phyloP scores from a whole-genome alignment of 2,797 vertebrate genomes.

The Falco novaeseelandiae region DNA sequence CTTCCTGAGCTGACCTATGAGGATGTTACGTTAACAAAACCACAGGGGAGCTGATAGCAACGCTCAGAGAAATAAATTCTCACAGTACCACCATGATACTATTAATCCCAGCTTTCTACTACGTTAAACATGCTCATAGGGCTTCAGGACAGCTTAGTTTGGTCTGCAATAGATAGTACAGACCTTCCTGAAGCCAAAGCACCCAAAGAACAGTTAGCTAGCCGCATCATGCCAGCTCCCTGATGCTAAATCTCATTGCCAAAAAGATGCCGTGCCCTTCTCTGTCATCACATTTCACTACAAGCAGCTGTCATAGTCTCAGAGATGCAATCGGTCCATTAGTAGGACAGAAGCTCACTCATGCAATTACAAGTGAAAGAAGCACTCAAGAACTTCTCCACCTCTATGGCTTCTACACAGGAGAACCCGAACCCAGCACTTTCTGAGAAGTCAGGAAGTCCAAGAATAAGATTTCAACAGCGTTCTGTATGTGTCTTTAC shows the following conservation, averaged over 20 bases:
- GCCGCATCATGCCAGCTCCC: not conserved
- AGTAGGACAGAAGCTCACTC: accelerated
- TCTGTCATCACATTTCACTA: not conserved
- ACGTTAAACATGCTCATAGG: not conserved
- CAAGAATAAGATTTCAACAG: not conserved
- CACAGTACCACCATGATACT: not conserved
- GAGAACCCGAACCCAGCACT: not conserved
- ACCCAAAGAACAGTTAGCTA: not conserved
- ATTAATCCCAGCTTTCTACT: not conserved
- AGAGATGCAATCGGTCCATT: not conserved
- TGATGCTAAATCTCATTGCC: not conserved
- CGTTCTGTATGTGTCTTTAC: not conserved
- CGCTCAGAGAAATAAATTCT: not conserved
- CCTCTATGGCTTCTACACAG: not conserved
- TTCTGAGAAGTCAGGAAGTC: not conserved
- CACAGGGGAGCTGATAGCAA: not conserved
- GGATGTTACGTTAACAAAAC: not conserved
- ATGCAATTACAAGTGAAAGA: not conserved
- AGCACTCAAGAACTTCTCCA: not conserved
- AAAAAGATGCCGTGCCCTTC: not conserved
- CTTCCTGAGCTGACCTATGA: too few relatives aligned
- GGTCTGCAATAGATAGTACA: not conserved
- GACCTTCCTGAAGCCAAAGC: not conserved
- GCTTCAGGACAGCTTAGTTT: not conserved
- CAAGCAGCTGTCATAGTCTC: not conserved